These are phyloP conservation scores for Hypomecis punctinalis DNA, from an alignment of 2,888 invertebrate genomes.

Conservation along the genomic window DNA sequence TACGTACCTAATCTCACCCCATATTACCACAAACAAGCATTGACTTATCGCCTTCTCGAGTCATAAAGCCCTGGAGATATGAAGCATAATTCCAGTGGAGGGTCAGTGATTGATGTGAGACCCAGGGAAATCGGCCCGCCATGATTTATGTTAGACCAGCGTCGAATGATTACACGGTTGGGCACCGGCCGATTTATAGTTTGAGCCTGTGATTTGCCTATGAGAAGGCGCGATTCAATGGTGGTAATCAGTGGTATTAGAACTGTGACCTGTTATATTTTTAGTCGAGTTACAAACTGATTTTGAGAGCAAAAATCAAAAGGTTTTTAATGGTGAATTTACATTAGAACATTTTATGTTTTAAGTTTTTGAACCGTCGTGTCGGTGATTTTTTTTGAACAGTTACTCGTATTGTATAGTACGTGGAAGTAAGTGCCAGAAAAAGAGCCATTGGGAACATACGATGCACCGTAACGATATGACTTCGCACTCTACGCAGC, in stretches of 20 bases:
- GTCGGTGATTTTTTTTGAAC: too few species aligned
- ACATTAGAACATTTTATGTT: too few species aligned
- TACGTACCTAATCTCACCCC: conserved; percentile 16
- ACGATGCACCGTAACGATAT: too few species aligned
- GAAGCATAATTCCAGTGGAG: conserved; percentile 43
- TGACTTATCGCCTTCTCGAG: conserved; percentile 40
- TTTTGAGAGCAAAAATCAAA: background rate
- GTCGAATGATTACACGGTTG: conserved; percentile 55
- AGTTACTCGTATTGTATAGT: too few species aligned
- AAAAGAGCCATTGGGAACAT: too few species aligned
- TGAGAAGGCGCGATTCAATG: background rate
- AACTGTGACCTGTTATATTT: too few species aligned
- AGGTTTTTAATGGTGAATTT: too few species aligned
- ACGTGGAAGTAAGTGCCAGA: too few species aligned
- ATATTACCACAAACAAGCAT: conserved; percentile 32
- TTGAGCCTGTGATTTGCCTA: conserved; percentile 38
- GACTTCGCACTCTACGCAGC: too few species aligned
- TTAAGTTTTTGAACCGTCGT: too few species aligned
- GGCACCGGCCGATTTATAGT: conserved; percentile 47
- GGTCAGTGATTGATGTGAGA: conserved; percentile 58
- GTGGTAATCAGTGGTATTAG: background rate
- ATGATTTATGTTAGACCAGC: conserved; percentile 54
- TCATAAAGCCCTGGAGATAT: conserved; percentile 39
- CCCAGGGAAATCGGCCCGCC: conserved; percentile 48
- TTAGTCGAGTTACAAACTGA: too few species aligned